Percentiles rank a stretch among this genome's conserved stretches.
Conservation (phyloP, 2,888 invertebrate species). For the Parnassius smintheus region DNA sequence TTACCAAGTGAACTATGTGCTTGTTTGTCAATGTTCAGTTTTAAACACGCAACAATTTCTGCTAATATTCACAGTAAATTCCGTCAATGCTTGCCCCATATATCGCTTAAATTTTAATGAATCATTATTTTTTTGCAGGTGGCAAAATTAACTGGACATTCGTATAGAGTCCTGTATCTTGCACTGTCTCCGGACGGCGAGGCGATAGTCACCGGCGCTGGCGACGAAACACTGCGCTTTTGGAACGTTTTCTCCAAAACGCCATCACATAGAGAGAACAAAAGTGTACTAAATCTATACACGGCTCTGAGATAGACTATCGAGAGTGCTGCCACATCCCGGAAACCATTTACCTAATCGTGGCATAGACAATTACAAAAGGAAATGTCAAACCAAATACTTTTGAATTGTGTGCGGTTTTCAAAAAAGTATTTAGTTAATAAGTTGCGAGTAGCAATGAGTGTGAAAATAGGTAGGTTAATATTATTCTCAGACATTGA, state of each 20-base stretch:
- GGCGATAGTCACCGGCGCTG: slow-evolving; percentile 99
- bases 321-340: slow-evolving; percentile 12
- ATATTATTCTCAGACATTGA: too few species aligned
- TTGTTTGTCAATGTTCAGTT: too few species aligned
- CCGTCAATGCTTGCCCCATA: too few species aligned
- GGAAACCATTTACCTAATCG: not conserved
- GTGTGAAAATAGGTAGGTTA: too few species aligned
- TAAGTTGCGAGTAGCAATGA: slow-evolving; percentile 2
- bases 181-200: slow-evolving; percentile 99
- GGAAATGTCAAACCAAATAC: slow-evolving; percentile 19
- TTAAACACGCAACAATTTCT: too few species aligned
- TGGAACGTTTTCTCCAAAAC: slow-evolving; percentile 99
- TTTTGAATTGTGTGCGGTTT: slow-evolving; percentile 9
- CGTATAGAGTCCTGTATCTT: slow-evolving; percentile 96
- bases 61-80: too few species aligned
- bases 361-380: slow-evolving; percentile 9
- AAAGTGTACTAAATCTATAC: slow-evolving; percentile 95
- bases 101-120: too few species aligned
- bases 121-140: slow-evolving; percentile 81
- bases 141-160: slow-evolving; percentile 98
- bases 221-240: slow-evolving; percentile 98
- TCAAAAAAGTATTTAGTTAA: not conserved
- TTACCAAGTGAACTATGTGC: too few species aligned
- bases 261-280: slow-evolving; percentile 95
- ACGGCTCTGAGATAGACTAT: slow-evolving; percentile 84